A percentile compares a stretch with the other conserved stretches of the same genome.
Conservation (phyloP, 2,888 invertebrate species). For the Glyphotaelius pellucidus region DNA sequence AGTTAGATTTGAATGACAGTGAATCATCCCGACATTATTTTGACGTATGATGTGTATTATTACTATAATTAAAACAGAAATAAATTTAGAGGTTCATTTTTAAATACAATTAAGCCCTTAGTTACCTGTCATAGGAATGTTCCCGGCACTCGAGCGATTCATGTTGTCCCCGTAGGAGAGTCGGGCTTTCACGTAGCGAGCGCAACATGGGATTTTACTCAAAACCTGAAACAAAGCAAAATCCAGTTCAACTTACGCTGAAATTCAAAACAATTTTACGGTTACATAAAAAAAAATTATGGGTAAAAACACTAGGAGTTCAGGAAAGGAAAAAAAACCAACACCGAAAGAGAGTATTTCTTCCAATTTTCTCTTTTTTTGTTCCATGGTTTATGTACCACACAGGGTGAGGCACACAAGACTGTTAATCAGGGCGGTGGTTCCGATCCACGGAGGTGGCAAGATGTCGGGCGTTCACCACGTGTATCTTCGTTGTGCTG, state of each 20-base stretch:
- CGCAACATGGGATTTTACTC: conserved; percentile 64
- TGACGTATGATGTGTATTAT: neutral
- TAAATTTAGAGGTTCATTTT: no score
- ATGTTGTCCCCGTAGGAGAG: conserved; percentile 55
- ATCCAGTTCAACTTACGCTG: neutral
- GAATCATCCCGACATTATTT: neutral
- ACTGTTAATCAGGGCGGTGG: no score
- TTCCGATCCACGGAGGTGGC: no score
- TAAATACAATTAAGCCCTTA: neutral
- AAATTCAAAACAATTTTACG: neutral
- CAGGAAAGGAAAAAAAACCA: neutral
- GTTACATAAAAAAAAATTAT: neutral
- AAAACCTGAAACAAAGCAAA: conserved; percentile 53
- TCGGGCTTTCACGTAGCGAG: conserved; percentile 59
- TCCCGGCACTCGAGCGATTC: conserved; percentile 62
- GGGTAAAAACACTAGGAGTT: neutral
- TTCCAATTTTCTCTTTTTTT: neutral
- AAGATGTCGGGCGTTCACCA: no score
- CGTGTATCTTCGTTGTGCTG: no score
- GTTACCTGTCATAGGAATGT: conserved; percentile 65
- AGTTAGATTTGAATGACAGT: neutral
- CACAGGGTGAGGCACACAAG: no score
- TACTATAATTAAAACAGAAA: neutral
- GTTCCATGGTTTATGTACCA: neutral
- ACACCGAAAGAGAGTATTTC: neutral